These are phyloP conservation scores for Macrocentrus cingulum DNA, from an alignment of 1,140 invertebrate genomes.

Conservation along the genomic window DNA sequence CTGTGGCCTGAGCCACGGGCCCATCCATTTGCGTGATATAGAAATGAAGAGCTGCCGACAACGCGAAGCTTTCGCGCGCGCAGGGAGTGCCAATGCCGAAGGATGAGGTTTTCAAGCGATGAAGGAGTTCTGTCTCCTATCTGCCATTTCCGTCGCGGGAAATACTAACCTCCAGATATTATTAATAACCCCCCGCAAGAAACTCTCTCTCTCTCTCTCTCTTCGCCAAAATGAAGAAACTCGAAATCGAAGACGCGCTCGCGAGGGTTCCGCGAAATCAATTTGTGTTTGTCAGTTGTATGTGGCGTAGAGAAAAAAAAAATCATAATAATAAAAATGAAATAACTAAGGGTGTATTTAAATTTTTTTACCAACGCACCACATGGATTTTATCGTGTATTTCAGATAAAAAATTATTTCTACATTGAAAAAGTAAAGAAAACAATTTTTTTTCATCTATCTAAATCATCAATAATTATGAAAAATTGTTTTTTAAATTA, in stretches of 20 bases:
- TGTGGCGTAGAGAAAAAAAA: slow-evolving; percentile 37
- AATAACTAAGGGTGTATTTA: slow-evolving; percentile 33
- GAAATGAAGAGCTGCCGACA: slow-evolving; percentile 47
- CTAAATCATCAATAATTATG: too few relatives aligned
- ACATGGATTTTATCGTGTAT: too few relatives aligned
- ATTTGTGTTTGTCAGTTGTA: slow-evolving; percentile 47
- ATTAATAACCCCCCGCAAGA: slow-evolving; percentile 54
- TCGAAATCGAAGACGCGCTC: slow-evolving; percentile 18
- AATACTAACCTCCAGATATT: slow-evolving; percentile 59
- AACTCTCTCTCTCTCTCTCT: slow-evolving; percentile 45
- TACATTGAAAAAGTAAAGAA: too few relatives aligned
- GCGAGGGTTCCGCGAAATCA: slow-evolving; percentile 35
- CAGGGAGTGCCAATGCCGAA: slow-evolving; percentile 3
- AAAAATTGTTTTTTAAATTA: too few relatives aligned
- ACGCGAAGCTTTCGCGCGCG: background rate
- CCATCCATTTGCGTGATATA: slow-evolving; percentile 53
- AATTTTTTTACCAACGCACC: slow-evolving; percentile 57
- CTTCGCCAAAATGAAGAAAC: slow-evolving; percentile 5
- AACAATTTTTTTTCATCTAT: too few relatives aligned
- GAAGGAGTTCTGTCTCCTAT: slow-evolving; percentile 5
- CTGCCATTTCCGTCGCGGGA: slow-evolving; percentile 36
- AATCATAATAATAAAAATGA: slow-evolving; percentile 20
- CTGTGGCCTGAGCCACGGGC: slow-evolving; percentile 56
- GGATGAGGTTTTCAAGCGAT: background rate
- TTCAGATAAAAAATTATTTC: too few relatives aligned